Percentiles rank a stretch among this genome's conserved stretches.
Conservation (phyloP, 2,888 invertebrate species). For the Eubasilissa splendida region DNA sequence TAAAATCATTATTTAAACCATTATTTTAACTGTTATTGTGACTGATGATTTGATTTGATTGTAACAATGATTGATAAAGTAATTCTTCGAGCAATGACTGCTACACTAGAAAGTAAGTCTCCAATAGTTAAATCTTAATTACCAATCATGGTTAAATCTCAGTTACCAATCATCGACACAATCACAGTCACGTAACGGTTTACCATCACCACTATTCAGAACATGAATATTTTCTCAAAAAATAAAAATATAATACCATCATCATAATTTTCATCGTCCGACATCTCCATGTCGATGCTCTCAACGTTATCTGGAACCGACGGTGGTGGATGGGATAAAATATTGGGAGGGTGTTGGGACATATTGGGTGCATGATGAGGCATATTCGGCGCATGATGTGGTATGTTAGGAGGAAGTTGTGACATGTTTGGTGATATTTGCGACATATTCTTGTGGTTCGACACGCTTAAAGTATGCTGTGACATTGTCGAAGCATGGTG, state of each 20-base stretch:
- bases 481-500: constrained; percentile 39
- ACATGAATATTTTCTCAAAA: too few relatives aligned
- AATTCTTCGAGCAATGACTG: too few relatives aligned
- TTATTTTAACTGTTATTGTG: too few relatives aligned
- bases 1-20: too few relatives aligned
- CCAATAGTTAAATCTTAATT: too few relatives aligned
- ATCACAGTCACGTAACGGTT: too few relatives aligned
- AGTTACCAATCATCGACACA: too few relatives aligned
- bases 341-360: constrained; percentile 37
- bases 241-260: constrained; percentile 48
- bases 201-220: too few relatives aligned
- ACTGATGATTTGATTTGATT: too few relatives aligned
- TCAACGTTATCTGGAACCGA: constrained; percentile 80
- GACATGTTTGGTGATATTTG: background rate
- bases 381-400: constrained; percentile 9
- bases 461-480: background rate
- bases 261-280: constrained; percentile 78
- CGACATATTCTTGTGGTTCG: background rate
- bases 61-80: too few relatives aligned
- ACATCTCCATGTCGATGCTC: constrained; percentile 90
- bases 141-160: too few relatives aligned
- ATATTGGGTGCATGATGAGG: background rate
- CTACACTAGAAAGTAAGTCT: too few relatives aligned
- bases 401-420: background rate
- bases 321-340: constrained; percentile 41